These are phyloP conservation scores for Girardinus metallicus DNA, from an alignment of 2,797 vertebrate genomes.

Conservation along the genomic window DNA sequence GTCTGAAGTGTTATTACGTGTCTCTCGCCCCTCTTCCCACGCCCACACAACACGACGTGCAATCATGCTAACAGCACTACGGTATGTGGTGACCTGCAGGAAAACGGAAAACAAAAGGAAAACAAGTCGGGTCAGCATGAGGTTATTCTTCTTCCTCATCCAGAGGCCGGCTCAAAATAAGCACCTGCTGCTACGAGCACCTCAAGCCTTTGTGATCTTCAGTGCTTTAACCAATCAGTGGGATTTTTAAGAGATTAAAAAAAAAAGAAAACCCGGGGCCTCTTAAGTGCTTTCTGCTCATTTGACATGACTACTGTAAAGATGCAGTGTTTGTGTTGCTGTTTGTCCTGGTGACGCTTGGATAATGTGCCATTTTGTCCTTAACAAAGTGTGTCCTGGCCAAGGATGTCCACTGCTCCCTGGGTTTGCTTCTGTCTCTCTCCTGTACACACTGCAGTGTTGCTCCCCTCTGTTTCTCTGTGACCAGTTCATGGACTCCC, in stretches of 20 bases:
- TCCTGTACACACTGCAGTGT: slow-evolving; percentile 75
- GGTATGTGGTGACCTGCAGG: slow-evolving; percentile 63
- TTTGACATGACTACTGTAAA: slow-evolving; percentile 73
- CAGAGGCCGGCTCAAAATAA: slow-evolving; percentile 72
- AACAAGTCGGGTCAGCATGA: slow-evolving; percentile 66
- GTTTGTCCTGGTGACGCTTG: slow-evolving; percentile 77
- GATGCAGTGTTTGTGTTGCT: slow-evolving; percentile 76
- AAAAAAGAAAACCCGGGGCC: slow-evolving; percentile 49
- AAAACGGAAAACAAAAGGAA: slow-evolving; percentile 16
- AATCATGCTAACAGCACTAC: slow-evolving; percentile 71
- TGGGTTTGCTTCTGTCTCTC: slow-evolving; percentile 77
- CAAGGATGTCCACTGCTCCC: slow-evolving; percentile 83
- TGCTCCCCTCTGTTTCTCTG: slow-evolving; percentile 77
- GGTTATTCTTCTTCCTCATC: slow-evolving; percentile 68
- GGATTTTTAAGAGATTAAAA: slow-evolving; percentile 37
- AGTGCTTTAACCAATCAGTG: slow-evolving; percentile 81
- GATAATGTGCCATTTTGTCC: slow-evolving; percentile 75
- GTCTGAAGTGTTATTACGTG: slow-evolving; percentile 68
- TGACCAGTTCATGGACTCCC: slow-evolving; percentile 80
- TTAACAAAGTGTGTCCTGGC: slow-evolving; percentile 79
- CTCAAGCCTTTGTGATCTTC: slow-evolving; percentile 81
- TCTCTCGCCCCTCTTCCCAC: slow-evolving; percentile 20
- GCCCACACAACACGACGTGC: slow-evolving; percentile 54
- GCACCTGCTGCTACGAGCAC: slow-evolving; percentile 79
- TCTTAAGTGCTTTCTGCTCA: slow-evolving; percentile 77